These are phyloP conservation scores for Eriocheir sinensis DNA, from an alignment of 1,140 invertebrate genomes.

Conservation along the genomic window DNA sequence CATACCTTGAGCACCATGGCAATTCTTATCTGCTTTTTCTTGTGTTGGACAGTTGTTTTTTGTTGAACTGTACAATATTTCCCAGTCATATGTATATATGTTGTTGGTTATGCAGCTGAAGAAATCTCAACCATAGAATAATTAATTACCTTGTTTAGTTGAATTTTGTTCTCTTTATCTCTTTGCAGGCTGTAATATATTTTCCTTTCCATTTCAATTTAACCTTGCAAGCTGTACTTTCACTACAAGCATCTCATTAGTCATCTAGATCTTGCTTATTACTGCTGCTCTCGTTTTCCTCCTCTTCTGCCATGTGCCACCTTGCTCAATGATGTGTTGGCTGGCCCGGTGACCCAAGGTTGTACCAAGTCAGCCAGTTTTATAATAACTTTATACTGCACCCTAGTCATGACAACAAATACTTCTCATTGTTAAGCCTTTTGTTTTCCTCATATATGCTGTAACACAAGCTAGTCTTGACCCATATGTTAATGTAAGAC, in stretches of 20 bases:
- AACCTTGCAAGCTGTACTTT: neutral
- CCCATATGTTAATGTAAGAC: conserved; percentile 69
- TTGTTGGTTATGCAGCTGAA: conserved; percentile 3
- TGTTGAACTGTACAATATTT: neutral
- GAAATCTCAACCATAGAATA: conserved; percentile 1
- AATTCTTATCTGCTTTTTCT: neutral
- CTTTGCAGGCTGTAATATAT: neutral
- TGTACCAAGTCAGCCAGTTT: conserved; percentile 61
- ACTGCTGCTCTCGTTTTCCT: conserved; percentile 30
- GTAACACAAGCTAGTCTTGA: conserved; percentile 69
- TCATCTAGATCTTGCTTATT: conserved; percentile 25
- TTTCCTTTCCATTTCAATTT: conserved; percentile 5
- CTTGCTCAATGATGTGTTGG: conserved; percentile 69
- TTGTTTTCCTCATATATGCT: conserved; percentile 65
- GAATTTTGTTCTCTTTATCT: neutral
- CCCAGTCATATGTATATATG: conserved; percentile 3
- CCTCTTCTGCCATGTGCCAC: conserved; percentile 60
- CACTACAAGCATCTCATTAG: neutral
- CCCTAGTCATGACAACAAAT: conserved; percentile 61
- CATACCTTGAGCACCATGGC: conserved; percentile 33
- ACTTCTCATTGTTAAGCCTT: conserved; percentile 62
- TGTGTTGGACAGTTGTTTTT: neutral
- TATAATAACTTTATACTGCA: conserved; percentile 66
- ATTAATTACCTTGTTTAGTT: neutral
- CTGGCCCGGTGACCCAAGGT: conserved; percentile 46